These are phyloP conservation scores for Tineola bisselliella DNA, from an alignment of 2,888 invertebrate genomes.

Conservation along the genomic window DNA sequence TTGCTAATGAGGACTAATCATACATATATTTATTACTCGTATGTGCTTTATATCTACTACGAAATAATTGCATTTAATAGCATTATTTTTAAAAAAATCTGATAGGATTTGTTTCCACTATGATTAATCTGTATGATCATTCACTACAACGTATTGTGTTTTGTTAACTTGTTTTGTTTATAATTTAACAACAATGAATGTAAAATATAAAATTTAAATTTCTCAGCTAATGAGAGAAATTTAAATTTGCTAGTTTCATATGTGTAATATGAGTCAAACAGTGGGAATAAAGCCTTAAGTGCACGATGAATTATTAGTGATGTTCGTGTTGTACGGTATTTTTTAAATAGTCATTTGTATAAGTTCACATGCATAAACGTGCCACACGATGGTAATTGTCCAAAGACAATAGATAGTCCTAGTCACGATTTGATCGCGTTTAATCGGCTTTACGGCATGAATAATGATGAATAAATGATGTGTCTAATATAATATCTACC, in stretches of 20 bases:
- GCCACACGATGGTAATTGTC: slow-evolving; percentile 51
- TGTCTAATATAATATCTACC: background rate
- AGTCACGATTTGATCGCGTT: slow-evolving; percentile 45
- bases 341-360: slow-evolving; percentile 10
- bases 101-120: background rate
- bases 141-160: too few relatives aligned
- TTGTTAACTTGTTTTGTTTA: too few relatives aligned
- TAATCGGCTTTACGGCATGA: slow-evolving; percentile 40
- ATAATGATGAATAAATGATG: slow-evolving; percentile 34
- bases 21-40: too few relatives aligned
- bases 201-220: too few relatives aligned
- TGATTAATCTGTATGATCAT: too few relatives aligned
- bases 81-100: background rate
- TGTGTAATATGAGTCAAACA: background rate
- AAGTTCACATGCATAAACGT: slow-evolving; percentile 39
- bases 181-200: too few relatives aligned
- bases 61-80: background rate
- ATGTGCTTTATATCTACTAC: background rate
- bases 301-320: background rate
- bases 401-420: slow-evolving; percentile 41
- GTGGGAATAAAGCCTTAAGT: background rate
- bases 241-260: too few relatives aligned
- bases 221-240: too few relatives aligned
- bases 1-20: background rate
- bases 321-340: slow-evolving; percentile 7